Base-by-base conservation (phyloP, 1,140 invertebrate species). In the Plutomurus gul region DNA sequence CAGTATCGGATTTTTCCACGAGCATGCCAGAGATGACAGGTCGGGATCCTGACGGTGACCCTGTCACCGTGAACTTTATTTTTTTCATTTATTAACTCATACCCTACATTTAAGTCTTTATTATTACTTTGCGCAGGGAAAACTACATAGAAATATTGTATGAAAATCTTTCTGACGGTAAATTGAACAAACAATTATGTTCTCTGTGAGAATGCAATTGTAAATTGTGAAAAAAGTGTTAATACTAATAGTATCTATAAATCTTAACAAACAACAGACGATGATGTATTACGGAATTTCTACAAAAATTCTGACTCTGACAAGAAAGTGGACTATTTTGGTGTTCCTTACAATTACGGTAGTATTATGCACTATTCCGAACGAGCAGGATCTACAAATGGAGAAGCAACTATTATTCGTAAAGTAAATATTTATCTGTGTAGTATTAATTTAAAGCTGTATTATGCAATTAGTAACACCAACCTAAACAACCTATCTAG, bases 1-100 rank as follows among this genome's bases (percentile, higher is more conserved):
- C 56, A 77, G 78, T 18, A 65, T 84, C 49, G 82, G 84, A 16
- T 85, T 85, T 75, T 76, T 80, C 27, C 84, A 84, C 60, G 84
- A 84, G 46, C 84, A 85, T 25, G 80, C 78, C 10, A 37, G 84
- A 16, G 73, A 80, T 13, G 84, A 85, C 60, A 39, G n/a, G n/a
- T n/a, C 46, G 81, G 60, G 80, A 83, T 75, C n/a, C 74, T 13
- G 84, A 81, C 39, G 74, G 84, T 20, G 51, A 40, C 18, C 79
- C 79, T 18, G 18, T 37, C 3, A 76, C 39, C 25, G 77, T 49
- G 3, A 82, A 82, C 30, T 25, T 81, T 39, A 25, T 72, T 22
- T 22, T 11, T 22, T 8, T 11, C 8, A 8, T 60, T 22, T 20
- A 60, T 8, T 60, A 43, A 43, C 40, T 10, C n/a, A 43, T n/a